phyloP scores from a whole-genome alignment of 1,140 invertebrate species.

The Vanessa tameamea region DNA sequence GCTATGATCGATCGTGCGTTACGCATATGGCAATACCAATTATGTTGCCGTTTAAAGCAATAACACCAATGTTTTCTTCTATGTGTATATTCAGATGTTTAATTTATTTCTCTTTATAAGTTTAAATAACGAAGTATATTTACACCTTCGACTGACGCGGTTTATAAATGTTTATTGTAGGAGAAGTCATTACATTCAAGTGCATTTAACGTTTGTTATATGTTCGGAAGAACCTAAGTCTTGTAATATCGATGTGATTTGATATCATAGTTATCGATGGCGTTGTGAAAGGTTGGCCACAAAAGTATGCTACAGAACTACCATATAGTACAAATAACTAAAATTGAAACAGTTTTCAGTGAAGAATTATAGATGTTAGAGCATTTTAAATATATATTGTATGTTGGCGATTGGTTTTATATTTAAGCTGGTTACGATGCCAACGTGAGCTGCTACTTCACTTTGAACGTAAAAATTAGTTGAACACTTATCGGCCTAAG shows the following conservation, averaged over 20 bases:
- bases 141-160: constrained; percentile 32
- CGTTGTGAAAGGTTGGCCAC: constrained; percentile 6
- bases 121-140: constrained; percentile 26
- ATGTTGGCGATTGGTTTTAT: not conserved
- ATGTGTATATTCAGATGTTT: constrained; percentile 25
- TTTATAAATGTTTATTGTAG: constrained; percentile 23
- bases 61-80: constrained; percentile 9
- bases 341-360: not conserved
- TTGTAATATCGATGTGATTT: constrained; percentile 12
- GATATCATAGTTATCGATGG: constrained; percentile 12
- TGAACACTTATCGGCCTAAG: not conserved
- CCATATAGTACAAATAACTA: constrained; percentile 7
- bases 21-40: not conserved
- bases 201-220: constrained; percentile 19
- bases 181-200: not conserved
- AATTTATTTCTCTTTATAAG: constrained; percentile 27
- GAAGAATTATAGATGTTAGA: not conserved
- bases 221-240: constrained; percentile 2
- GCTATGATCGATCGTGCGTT: not conserved
- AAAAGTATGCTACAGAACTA: constrained; percentile 11
- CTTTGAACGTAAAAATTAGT: not conserved
- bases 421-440: not conserved
- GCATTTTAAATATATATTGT: constrained; percentile 4
- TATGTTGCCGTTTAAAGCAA: constrained; percentile 9
- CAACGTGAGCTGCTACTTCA: not conserved